phyloP scores from a whole-genome alignment of 2,797 vertebrate species.

The Mallotus villosus region DNA sequence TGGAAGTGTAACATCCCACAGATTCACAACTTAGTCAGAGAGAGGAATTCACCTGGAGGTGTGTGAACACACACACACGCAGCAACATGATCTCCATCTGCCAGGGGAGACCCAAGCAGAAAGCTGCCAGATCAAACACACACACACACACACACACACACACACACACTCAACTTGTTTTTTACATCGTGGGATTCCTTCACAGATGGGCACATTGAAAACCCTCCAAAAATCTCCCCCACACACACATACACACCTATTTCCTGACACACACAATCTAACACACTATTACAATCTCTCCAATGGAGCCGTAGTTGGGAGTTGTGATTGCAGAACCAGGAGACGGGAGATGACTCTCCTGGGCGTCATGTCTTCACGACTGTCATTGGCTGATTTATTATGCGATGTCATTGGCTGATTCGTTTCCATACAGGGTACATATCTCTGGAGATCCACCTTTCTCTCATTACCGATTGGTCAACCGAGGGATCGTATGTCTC shows the following conservation, averaged over 20 bases:
- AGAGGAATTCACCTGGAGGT: slow-evolving; percentile 12
- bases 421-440: background rate
- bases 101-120: slow-evolving; percentile 4
- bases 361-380: background rate
- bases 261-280: background rate
- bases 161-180: background rate
- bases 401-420: background rate
- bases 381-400: background rate
- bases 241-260: background rate
- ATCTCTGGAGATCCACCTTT: background rate
- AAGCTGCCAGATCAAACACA: background rate
- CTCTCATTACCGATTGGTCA: background rate
- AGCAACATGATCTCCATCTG: slow-evolving; percentile 5
- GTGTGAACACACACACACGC: background rate
- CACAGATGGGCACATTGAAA: background rate
- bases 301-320: background rate
- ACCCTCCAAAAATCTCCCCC: slow-evolving; percentile 1
- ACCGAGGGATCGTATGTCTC: background rate
- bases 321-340: background rate
- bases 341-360: background rate
- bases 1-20: background rate
- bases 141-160: background rate
- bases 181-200: background rate
- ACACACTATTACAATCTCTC: background rate
- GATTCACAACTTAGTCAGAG: slow-evolving; percentile 13